Conservation (phyloP, 2,888 invertebrate species). For the Pollenia labialis region DNA sequence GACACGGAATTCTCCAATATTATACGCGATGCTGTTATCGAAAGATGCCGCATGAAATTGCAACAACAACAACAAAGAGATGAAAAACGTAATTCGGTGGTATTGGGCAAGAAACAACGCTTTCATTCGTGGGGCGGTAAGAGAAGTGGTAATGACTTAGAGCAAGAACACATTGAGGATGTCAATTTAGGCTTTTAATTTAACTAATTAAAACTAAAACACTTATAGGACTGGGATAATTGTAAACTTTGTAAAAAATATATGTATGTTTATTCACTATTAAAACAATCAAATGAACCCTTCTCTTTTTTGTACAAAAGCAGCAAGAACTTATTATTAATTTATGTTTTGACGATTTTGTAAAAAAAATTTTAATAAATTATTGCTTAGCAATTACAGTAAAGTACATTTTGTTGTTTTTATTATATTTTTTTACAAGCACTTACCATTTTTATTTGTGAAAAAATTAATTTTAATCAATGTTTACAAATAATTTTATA, state of each 20-base stretch:
- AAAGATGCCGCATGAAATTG: constrained; percentile 80
- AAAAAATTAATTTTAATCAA: not conserved
- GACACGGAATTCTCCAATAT: constrained; percentile 81
- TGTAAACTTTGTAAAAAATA: constrained; percentile 10
- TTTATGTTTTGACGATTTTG: constrained; percentile 3
- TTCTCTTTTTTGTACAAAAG: constrained; percentile 22
- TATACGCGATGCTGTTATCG: constrained; percentile 80
- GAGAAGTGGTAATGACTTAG: constrained; percentile 74
- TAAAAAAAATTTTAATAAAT: constrained; percentile 42
- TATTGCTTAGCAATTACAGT: constrained; percentile 47
- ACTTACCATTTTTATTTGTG: constrained; percentile 45
- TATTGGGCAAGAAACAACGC: constrained; percentile 83
- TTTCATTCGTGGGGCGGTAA: constrained; percentile 84
- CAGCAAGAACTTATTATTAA: not conserved
- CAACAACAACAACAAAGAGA: constrained; percentile 77
- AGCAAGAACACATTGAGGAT: constrained; percentile 69
- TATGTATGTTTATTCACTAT: too few relatives aligned
- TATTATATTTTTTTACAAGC: not conserved
- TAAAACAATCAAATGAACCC: not conserved
- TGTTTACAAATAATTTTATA: constrained; percentile 16
- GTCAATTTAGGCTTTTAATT: constrained; percentile 50
- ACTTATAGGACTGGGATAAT: constrained; percentile 55
- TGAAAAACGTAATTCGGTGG: constrained; percentile 81
- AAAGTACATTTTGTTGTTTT: constrained; percentile 38
- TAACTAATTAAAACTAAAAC: not conserved